Conservation (phyloP, 2,797 vertebrate genomes). For the Mormyrus proboscirostris region DNA sequence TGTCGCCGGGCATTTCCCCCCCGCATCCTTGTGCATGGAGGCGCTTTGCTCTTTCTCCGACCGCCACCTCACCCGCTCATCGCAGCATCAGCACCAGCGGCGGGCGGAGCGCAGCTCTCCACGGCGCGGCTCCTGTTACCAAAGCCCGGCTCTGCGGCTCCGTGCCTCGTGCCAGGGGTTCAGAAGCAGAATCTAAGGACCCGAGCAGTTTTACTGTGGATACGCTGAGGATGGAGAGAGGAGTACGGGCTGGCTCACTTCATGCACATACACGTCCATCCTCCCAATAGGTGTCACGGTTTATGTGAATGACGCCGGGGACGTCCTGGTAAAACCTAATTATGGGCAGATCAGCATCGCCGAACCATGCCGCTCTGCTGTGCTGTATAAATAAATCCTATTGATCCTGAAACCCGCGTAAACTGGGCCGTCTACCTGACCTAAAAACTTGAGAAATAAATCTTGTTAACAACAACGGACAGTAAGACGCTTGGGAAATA, state of each 20-base stretch:
- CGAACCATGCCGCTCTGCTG: neutral
- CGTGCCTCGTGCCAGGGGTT: neutral
- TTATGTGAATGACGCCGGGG: conserved; percentile 38
- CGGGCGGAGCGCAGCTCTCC: neutral
- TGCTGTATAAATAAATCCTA: neutral
- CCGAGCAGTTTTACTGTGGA: neutral
- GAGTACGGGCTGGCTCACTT: conserved; percentile 66
- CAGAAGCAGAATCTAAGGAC: neutral
- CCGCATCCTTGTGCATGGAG: conserved; percentile 87
- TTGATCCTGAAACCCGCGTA: conserved; percentile 17
- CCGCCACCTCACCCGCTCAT: conserved; percentile 46
- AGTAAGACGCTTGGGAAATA: neutral
- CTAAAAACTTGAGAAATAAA: conserved; percentile 11
- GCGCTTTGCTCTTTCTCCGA: conserved; percentile 65
- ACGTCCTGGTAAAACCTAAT: conserved; percentile 25
- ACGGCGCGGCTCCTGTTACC: neutral
- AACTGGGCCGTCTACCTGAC: conserved; percentile 24
- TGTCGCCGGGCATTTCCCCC: conserved; percentile 97
- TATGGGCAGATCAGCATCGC: neutral
- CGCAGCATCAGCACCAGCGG: conserved; percentile 9
- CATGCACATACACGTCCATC: conserved; percentile 36
- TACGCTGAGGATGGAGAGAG: conserved; percentile 23
- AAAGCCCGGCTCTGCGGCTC: neutral
- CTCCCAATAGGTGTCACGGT: conserved; percentile 44
- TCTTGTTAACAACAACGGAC: neutral